A percentile compares a stretch with the other conserved stretches of the same genome.
These are phyloP conservation scores for Meteorus sp. DNA, from an alignment of 1,140 invertebrate species.

Conservation along the genomic window DNA sequence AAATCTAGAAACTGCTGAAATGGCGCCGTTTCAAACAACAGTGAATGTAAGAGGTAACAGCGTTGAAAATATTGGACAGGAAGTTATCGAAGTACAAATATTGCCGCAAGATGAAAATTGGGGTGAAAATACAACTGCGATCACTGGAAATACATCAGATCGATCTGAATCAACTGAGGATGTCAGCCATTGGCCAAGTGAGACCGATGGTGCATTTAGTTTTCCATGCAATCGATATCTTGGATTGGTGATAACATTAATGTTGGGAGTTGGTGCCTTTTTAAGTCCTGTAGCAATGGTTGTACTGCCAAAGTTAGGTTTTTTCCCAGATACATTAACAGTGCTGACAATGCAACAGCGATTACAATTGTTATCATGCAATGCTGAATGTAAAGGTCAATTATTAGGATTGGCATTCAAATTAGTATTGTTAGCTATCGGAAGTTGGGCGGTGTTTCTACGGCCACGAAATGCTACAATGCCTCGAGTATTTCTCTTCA, in stretches of 20 bases:
- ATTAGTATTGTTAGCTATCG: constrained; percentile 85
- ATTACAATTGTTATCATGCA: constrained; percentile 68
- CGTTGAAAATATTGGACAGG: constrained; percentile 68
- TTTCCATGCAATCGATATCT: constrained; percentile 80
- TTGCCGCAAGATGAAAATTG: constrained; percentile 96
- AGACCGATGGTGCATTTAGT: constrained; percentile 70
- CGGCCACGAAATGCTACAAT: constrained; percentile 80
- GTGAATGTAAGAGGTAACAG: constrained; percentile 73
- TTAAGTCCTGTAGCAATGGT: constrained; percentile 93
- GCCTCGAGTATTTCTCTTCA: constrained; percentile 90
- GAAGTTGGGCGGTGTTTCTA: constrained; percentile 87
- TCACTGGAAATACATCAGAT: constrained; percentile 96
- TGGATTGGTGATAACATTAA: constrained; percentile 73
- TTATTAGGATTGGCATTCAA: constrained; percentile 91
- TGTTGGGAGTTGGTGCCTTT: constrained; percentile 82
- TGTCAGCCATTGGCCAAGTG: constrained; percentile 76
- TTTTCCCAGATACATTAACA: constrained; percentile 66
- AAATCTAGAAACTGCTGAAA: constrained; percentile 53
- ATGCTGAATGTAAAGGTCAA: constrained; percentile 86
- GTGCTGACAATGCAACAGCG: constrained; percentile 62
- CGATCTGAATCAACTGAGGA: constrained; percentile 92
- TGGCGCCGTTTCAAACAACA: constrained; percentile 80
- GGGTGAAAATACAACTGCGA: constrained; percentile 96
- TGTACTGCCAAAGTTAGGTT: constrained; percentile 85
- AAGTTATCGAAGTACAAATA: constrained; percentile 91